Conservation (phyloP, 2,113 vertebrate species). For the Tragulus kanchil region DNA sequence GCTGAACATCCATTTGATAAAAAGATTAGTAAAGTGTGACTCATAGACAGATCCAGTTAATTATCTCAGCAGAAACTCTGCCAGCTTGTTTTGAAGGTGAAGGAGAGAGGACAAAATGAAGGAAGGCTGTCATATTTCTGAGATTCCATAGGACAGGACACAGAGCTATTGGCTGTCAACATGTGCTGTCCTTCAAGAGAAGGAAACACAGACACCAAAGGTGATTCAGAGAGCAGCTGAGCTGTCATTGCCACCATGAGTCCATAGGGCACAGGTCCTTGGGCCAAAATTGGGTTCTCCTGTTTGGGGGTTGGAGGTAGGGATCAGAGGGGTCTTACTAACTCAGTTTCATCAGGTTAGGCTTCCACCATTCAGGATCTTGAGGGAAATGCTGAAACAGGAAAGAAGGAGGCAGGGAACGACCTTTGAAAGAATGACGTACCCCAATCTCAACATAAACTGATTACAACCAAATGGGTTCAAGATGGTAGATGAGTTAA, state of each 20-base stretch:
- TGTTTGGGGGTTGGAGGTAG: neutral
- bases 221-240: neutral
- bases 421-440: no score
- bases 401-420: no score
- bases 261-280: neutral
- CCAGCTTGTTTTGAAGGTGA: neutral
- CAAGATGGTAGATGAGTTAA: no score
- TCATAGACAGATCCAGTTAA: neutral
- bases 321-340: no score
- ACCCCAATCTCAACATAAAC: no score
- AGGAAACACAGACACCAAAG: neutral
- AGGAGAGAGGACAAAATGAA: neutral
- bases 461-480: no score
- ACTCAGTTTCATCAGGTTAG: neutral
- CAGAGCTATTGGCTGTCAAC: neutral
- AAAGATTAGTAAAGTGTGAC: neutral
- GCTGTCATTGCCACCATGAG: neutral
- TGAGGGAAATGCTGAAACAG: no score
- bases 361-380: neutral
- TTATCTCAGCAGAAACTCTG: slow-evolving; percentile 7
- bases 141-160: neutral
- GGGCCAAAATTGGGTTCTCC: neutral
- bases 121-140: neutral
- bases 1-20: neutral
- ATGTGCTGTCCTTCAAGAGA: neutral